Evolutionary conservation across 2,888 invertebrate genomes (phyloP), one percentile per base, ranked within the genome.

Genomic region (Choristoneura rosaceana): DNA sequence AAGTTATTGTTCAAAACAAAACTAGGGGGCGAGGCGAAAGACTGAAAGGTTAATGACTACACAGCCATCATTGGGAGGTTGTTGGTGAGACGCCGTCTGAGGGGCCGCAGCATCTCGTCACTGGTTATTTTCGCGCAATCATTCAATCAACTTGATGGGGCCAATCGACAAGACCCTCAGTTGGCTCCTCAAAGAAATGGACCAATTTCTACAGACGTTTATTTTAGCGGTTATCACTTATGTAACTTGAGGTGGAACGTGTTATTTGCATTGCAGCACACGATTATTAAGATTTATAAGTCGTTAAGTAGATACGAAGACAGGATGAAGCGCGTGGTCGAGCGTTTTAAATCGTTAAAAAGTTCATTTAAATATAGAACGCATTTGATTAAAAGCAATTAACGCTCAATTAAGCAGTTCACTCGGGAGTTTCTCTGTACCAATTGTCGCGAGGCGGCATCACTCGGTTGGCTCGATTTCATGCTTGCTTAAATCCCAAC

Each of bases 301-400:
- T 63, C 45, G n/a, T 66, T 25, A 12, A 43, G n/a, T 25, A 52
- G 8, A 52, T 17, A 8, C 7, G 17, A 38, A 61, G 14, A 38
- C 38, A 69, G 63, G 69, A 64, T 43, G 38, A 41, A 50, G 50
- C 43, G 47, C 59, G 50, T 68, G 43, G 68, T 45, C 71, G 71
- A 81, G 81, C 79, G 77, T 78, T 82, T 77, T 81, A 86, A 85
- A 86, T 91, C 87, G 84, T 92, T 90, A 89, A 90, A 38, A 89
- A 88, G 88, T 90, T 91, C 88, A 90, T 91, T 92, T 93, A 92
- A 91, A 94, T 91, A 91, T 92, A 92, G 92, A 91, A 93, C 92
- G 89, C 91, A 90, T 91, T 92, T 91, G 92, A 93, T 94, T 93
- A 94, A 83, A 90, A 86, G 82, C 92, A 93, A 93, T 93, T 93